Evolutionary conservation across 2,113 vertebrate genomes (phyloP), one percentile per base, ranked within the genome.

Genomic region (Aegotheles bennettii): DNA sequence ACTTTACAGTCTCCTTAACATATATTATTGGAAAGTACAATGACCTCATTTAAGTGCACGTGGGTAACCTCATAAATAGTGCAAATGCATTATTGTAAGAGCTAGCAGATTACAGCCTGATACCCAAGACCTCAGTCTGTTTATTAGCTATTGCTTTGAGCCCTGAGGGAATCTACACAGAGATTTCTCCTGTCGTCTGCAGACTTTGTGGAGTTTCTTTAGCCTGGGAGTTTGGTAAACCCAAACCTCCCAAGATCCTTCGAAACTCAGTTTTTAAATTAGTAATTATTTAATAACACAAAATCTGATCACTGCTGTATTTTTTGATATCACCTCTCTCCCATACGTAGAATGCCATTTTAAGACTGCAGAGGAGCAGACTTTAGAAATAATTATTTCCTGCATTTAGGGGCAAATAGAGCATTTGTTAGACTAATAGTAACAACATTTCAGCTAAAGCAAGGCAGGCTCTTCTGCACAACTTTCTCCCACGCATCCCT

Each of bases 141-240:
- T 77, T 65, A 65, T 80, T 69, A 76, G 54, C 65, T 61, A 74
- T 51, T 80, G 40, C 84, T 83, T n/a, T 35, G 50, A 70, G 70
- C 70, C 69, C 80, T 0, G 3, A 74, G 80, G 75, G 70, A 91
- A 84, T 20, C 35, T 57, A 48, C 23, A 38, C 29, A 53, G 65
- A 0, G 1, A 77, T 33, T 19, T 53, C 75, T 82, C 63, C 81
- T 48, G 67, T 56, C 5, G 1, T 26, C 36, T 57, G 68, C 84
- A 95, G 89, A 83, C 65, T 92, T 83, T 12, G 47, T 47, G 92
- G 87, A 96, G 88, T 94, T 90, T 86, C 28, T 51, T 42, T 7
- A 75, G 74, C 43, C 77, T 80, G 70, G 56, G 75, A 95, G 82
- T 50, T 40, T 69, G 61, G 61, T 59, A 94, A 94, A 35, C 1